Evolutionary conservation across 2,888 invertebrate genomes (phyloP), one percentile per base, ranked within the genome.

Genomic region (Trichacis sp.): DNA sequence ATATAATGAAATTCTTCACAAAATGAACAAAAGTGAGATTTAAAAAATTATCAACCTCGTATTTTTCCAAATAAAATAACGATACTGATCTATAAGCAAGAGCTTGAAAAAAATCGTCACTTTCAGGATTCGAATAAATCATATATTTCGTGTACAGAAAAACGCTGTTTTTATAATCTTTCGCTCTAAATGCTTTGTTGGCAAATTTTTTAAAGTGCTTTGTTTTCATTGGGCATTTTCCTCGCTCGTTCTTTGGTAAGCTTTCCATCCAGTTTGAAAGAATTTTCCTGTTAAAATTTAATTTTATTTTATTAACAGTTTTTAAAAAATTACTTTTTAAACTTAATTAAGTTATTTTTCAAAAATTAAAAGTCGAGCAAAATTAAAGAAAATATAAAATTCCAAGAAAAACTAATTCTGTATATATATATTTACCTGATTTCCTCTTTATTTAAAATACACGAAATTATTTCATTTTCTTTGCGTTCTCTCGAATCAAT

Each of bases 71-170:
- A 70, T 88, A 86, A 73, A 89, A 86, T 43, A 90, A 85, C 6
- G 89, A 88, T 14, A 91, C 92, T 9, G 92, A 92, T 78, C 92
- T 86, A 73, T 92, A 92, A 0, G 90, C 91, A 52, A 90, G 82
- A 0, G 91, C 91, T 47, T 91, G 77, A 0, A 89, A 85, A 71
- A 89, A 88, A 81, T 89, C 88, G 9, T 87, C 83, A 43, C 87
- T 87, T 24, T 86, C 81, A 30, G 86, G 85, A 11, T 85, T 82
- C 3, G 92, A 90, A 76, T 86, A 88, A 53, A 87, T 77, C 8
- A 91, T 87, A 82, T 91, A 90, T 74, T 88, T 88, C 0, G 89
- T 88, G 74, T 92, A 92, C 45, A 86, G 87, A 53, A 85, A 78
- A 54, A 90, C 85, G 73, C 89, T 89, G 2, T 86, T 85, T 9